Base-by-base conservation (phyloP, 2,797 vertebrate species). In the Rhyacichthys aspro region DNA sequence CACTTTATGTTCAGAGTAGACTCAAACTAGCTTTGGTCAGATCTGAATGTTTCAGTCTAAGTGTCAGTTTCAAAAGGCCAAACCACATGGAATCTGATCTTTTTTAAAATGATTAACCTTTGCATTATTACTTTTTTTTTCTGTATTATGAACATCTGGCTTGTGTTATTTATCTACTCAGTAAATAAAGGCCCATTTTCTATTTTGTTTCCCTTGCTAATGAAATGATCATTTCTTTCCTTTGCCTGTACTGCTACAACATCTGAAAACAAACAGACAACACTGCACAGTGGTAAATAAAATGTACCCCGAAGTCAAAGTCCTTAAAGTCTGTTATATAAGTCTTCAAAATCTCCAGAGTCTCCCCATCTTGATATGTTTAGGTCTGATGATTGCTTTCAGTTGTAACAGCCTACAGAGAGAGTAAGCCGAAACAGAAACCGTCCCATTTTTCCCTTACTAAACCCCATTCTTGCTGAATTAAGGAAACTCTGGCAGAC, bases 331-430 rank as follows among this genome's bases (percentile, higher is more conserved):
- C 43, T 3, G 73, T 90, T 87, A 75, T 70, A 71, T 85, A 87
- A 88, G 74, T 78, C 34, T 49, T 52, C 46, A 43, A 67, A 72
- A 74, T 68, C 61, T 57, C 73, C 48, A 45, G 65, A 79, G 67
- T 79, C 67, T 56, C 54, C 42, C 55, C 74, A 81, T 78, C 79
- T 79, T 76, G 74, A 70, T 79, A 76, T 12, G 59, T 81, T 87
- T 75, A 85, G 63, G 59, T 61, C 60, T 34, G 68, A 76, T 84
- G 78, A 86, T 88, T 88, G 76, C 68, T 90, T 87, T 87, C 84
- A 81, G 84, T 79, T 71, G 75, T 68, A 39, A 42, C 39, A 3
- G 76, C 56, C 73, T 44, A 65, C 54, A 42, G 56, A 42, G 41
- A 71, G 57, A 63, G 58, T 1, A 45, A 49, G 66, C 58, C 41